Evolutionary conservation across 2,797 vertebrate genomes (phyloP).

Genomic region (Helicolenus hilgendorfi): DNA sequence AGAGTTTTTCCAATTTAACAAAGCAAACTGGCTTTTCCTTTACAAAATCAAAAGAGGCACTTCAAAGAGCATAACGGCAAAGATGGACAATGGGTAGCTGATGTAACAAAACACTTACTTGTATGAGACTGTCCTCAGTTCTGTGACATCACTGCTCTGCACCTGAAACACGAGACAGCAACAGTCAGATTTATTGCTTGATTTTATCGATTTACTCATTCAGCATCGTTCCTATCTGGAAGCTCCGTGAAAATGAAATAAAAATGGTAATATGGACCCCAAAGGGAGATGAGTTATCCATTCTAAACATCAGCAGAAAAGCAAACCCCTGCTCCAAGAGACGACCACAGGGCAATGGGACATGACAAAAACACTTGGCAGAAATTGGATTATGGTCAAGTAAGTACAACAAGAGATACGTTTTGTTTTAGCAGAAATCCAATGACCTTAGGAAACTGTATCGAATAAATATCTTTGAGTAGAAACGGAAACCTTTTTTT

Average conservation of each 20-base stretch:
- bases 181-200: constrained; percentile 68
- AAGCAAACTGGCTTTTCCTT: constrained; percentile 45
- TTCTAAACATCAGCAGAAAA: constrained; percentile 66
- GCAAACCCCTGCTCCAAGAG: constrained; percentile 38
- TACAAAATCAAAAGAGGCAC: constrained; percentile 35
- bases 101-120: constrained; percentile 86
- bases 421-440: constrained; percentile 17
- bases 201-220: constrained; percentile 72
- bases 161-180: constrained; percentile 89
- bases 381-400: constrained; percentile 45
- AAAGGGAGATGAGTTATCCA: constrained; percentile 51
- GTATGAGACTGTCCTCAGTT: constrained; percentile 85
- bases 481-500: not conserved
- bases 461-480: not conserved
- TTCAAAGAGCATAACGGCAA: constrained; percentile 44
- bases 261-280: constrained; percentile 69
- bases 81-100: constrained; percentile 32
- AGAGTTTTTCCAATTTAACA: constrained; percentile 59
- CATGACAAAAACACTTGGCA: constrained; percentile 34
- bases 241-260: constrained; percentile 72
- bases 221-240: constrained; percentile 55
- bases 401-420: constrained; percentile 16
- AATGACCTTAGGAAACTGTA: constrained; percentile 12
- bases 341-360: constrained; percentile 41
- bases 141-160: constrained; percentile 88